These are phyloP conservation scores for Zaprionus tsacasi DNA, from an alignment of 1,140 invertebrate genomes.

Conservation along the genomic window DNA sequence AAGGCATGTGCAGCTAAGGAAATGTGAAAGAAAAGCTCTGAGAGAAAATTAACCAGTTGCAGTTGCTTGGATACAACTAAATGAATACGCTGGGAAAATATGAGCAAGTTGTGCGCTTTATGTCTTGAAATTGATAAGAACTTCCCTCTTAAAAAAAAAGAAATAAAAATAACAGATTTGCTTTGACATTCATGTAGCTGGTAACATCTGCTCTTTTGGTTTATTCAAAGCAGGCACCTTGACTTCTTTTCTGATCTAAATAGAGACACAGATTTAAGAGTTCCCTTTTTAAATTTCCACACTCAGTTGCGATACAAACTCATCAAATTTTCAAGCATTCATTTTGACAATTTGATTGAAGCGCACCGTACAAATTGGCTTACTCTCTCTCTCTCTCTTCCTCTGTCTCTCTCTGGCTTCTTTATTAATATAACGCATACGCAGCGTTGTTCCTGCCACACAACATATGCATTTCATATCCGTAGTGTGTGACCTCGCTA, in stretches of 20 bases:
- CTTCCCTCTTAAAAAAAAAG: neutral
- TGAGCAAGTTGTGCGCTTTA: neutral
- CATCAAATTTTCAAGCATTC: constrained; percentile 52
- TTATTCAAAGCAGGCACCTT: neutral
- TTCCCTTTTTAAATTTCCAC: too few species aligned
- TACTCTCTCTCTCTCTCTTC: neutral
- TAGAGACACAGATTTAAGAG: too few species aligned
- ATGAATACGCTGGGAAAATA: neutral
- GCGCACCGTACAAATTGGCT: constrained; percentile 43
- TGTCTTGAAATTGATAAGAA: neutral
- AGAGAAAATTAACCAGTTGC: neutral
- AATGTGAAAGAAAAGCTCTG: neutral
- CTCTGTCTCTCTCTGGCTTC: constrained; percentile 1
- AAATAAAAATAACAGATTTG: neutral
- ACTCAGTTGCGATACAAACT: neutral
- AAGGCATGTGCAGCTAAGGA: neutral
- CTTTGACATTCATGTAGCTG: neutral
- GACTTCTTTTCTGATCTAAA: too few species aligned
- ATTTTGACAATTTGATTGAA: constrained; percentile 67
- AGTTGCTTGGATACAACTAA: constrained; percentile 1
- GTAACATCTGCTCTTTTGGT: neutral
- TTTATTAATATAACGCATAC: constrained; percentile 57
- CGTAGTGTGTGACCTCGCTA: constrained; percentile 11
- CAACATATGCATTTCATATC: constrained; percentile 47
- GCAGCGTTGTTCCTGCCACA: constrained; percentile 32